Evolutionary conservation across 2,888 invertebrate genomes (phyloP).

Genomic region (Trichopoda pennipes): DNA sequence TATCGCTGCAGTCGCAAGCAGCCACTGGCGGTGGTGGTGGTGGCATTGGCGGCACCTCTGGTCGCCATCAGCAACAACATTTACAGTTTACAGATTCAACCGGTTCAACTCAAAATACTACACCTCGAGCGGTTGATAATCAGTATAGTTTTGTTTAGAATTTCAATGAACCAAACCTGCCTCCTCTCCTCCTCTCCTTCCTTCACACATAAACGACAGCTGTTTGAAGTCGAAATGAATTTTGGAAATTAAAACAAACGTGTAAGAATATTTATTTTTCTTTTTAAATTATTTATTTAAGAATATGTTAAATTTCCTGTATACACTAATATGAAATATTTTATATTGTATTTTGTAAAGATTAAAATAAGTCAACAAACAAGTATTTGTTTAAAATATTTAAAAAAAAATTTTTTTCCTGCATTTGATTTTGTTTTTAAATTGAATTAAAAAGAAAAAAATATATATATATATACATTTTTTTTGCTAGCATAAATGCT

Average conservation of each 20-base stretch:
- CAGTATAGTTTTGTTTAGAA: slow-evolving; percentile 88
- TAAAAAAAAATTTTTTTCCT: too few species aligned
- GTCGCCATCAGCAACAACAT: slow-evolving; percentile 66
- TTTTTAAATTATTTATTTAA: neutral
- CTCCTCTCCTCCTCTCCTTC: too few species aligned
- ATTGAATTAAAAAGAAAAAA: neutral
- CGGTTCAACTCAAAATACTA: slow-evolving; percentile 71
- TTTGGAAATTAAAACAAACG: slow-evolving; percentile 24
- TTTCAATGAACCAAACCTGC: neutral
- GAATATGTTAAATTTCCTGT: neutral
- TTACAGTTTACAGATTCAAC: slow-evolving; percentile 64
- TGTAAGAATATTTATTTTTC: slow-evolving; percentile 33
- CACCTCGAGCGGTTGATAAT: slow-evolving; percentile 88
- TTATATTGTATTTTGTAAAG: too few species aligned
- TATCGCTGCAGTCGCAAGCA: slow-evolving; percentile 73
- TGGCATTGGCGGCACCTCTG: neutral
- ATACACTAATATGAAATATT: neutral
- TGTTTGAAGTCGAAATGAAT: slow-evolving; percentile 1
- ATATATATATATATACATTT: too few species aligned
- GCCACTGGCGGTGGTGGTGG: slow-evolving; percentile 54
- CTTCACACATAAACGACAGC: neutral
- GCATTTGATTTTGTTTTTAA: too few species aligned
- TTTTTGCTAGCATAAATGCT: too few species aligned
- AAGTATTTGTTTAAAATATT: too few species aligned
- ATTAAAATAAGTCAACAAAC: too few species aligned